A percentile compares a stretch with the other conserved stretches of the same genome.
These are phyloP conservation scores for Pammene aurita DNA, from an alignment of 2,888 invertebrate species.

Conservation along the genomic window DNA sequence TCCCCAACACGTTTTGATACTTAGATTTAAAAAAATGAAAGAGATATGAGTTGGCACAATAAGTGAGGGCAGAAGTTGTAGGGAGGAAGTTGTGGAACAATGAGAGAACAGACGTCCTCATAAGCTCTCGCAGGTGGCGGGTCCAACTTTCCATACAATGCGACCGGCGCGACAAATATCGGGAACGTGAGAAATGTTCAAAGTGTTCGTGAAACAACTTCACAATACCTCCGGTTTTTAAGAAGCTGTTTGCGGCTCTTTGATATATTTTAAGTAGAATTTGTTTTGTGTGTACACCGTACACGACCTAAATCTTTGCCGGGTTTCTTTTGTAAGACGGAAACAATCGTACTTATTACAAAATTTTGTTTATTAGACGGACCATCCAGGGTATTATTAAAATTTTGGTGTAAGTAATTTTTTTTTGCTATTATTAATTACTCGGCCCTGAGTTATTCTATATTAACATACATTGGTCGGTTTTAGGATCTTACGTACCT, in stretches of 20 bases:
- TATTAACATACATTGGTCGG: too few species aligned
- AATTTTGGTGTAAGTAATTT: too few species aligned
- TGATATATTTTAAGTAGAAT: constrained; percentile 31
- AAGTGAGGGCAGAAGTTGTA: constrained; percentile 57
- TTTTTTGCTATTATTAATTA: too few species aligned
- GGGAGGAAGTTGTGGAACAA: constrained; percentile 60
- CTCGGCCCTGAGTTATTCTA: background rate
- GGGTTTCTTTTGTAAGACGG: constrained; percentile 28
- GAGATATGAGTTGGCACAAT: constrained; percentile 56
- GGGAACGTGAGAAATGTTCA: constrained; percentile 55
- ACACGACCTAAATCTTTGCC: constrained; percentile 16
- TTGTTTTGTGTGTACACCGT: constrained; percentile 20
- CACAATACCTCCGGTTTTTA: constrained; percentile 42
- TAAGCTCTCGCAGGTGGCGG: constrained; percentile 70
- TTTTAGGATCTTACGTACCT: too few species aligned
- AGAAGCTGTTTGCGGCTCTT: constrained; percentile 42
- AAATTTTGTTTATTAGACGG: constrained; percentile 3
- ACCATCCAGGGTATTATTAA: background rate
- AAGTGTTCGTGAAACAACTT: constrained; percentile 51
- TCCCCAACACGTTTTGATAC: constrained; percentile 49
- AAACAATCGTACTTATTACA: constrained; percentile 4
- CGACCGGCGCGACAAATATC: constrained; percentile 55
- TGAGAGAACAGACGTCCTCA: constrained; percentile 56
- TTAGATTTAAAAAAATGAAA: constrained; percentile 54
- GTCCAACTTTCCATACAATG: constrained; percentile 61